Base-by-base conservation (phyloP, 1,140 invertebrate species). In the Antheraea pernyi region DNA sequence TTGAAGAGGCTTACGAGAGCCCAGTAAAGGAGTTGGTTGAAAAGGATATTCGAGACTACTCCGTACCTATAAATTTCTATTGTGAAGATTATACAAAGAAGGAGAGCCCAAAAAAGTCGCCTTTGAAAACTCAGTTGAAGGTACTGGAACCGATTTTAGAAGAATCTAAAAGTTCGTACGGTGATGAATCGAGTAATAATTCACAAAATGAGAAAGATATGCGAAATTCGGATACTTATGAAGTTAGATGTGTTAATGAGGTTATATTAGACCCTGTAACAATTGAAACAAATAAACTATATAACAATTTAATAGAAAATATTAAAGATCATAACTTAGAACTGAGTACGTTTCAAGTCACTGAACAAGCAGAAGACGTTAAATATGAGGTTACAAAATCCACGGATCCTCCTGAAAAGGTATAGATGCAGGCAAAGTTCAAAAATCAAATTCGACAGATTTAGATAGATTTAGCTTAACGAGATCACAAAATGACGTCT, bases 31-130 rank as follows among this genome's bases (percentile, higher is more conserved):
- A 91, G n/a, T 75, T 93, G 9, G 84, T 93, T 0, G 83, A 82
- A 11, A 92, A 93, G 80, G 91, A 93, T 60, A 92, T 93, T 42
- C 84, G 91, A 64, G 87, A 92, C 71, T 93, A 93, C 72, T 88
- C 91, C 0, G 84, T 93, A 9, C 89, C 91, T 0, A 89, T 92
- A 19, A 77, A 90, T 53, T 81, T 84, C 36, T 93, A 92, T 66
- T 91, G 82, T 62, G 84, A 89, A 1, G 90, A 91, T 66, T 92
- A 83, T 67, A 62, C 59, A n/a, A 82, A 74, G 37, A 83, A 75
- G 62, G 76, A 79, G 3, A 66, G 81, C 58, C 76, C 77, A 0
- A 84, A 77, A 53, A 79, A 81, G 70, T 88, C 85, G 0, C 84
- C 86, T 0, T 66, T 77, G 13, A 89, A 89, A 69, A 67, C 59